A percentile compares a stretch with the other conserved stretches of the same genome.
Conservation (phyloP, 2,797 vertebrate species). For the Pelodytes ibericus region DNA sequence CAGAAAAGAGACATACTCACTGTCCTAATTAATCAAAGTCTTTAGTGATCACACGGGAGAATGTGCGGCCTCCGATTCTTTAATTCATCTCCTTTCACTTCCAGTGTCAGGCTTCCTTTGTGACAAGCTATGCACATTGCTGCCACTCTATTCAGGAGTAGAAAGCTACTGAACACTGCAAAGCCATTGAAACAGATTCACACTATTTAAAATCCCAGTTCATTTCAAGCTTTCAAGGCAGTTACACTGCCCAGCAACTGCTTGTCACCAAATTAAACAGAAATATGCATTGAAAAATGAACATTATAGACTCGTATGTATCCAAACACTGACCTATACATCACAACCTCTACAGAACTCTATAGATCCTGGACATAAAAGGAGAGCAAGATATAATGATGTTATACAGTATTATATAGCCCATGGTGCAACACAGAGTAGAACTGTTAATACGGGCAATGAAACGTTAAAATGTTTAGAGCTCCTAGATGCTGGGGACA, state of each 20-base stretch:
- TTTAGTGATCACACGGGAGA: slow-evolving; percentile 60
- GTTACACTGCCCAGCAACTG: slow-evolving; percentile 42
- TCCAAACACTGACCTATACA: background rate
- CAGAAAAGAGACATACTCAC: slow-evolving; percentile 62
- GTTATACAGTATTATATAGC: too few relatives aligned
- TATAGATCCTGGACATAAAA: too few relatives aligned
- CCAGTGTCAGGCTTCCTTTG: slow-evolving; percentile 58
- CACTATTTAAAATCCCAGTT: slow-evolving; percentile 26
- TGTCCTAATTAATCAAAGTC: slow-evolving; percentile 73
- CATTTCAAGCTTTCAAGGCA: slow-evolving; percentile 16
- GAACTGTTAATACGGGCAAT: too few relatives aligned
- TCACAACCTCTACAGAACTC: background rate
- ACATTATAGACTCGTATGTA: background rate
- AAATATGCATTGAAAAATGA: slow-evolving; percentile 24
- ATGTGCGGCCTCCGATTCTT: slow-evolving; percentile 50
- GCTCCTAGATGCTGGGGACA: too few relatives aligned
- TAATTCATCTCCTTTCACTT: slow-evolving; percentile 62
- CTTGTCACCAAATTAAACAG: slow-evolving; percentile 20
- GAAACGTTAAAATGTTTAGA: too few relatives aligned
- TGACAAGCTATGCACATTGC: slow-evolving; percentile 53
- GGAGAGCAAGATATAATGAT: too few relatives aligned
- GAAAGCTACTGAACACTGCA: slow-evolving; percentile 18
- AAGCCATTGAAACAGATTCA: slow-evolving; percentile 40
- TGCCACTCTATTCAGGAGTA: slow-evolving; percentile 10
- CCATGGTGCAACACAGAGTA: too few relatives aligned